Conservation (phyloP, 23 tunicate species). For the Corella eumyota region DNA sequence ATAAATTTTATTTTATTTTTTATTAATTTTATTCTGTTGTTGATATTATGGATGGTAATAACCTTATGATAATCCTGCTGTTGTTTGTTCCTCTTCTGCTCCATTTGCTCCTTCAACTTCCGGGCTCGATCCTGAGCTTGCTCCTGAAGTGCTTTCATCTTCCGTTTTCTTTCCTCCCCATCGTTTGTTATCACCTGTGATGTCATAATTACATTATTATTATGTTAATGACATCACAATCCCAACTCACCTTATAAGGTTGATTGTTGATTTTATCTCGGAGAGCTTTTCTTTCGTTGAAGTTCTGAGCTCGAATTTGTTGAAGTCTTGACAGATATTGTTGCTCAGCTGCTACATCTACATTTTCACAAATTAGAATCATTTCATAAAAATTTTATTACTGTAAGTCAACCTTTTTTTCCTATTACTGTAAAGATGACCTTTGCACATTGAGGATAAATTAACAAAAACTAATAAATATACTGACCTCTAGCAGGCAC, state of each 20-base stretch:
- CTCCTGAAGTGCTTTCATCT: conserved; percentile 50
- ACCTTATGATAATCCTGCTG: neutral
- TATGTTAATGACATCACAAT: no score
- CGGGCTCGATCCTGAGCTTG: conserved; percentile 65
- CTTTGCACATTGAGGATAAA: neutral
- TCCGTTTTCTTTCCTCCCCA: conserved; percentile 22
- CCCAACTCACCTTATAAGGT: conserved; percentile 26
- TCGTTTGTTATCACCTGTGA: neutral
- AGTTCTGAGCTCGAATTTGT: conserved; percentile 74
- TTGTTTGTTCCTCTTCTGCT: conserved; percentile 14
- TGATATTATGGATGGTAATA: neutral
- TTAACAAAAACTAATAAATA: neutral
- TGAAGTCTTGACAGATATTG: conserved; percentile 42
- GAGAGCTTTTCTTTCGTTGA: conserved; percentile 55
- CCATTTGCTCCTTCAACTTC: conserved; percentile 26
- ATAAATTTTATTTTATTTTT: neutral
- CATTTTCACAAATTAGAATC: no score
- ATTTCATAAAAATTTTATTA: no score
- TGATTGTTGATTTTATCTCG: conserved; percentile 21
- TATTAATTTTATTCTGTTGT: conserved; percentile 1
- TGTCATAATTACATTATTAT: neutral
- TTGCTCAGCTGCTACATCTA: conserved; percentile 10
- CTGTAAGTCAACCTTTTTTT: no score
- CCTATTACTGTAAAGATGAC: neutral
- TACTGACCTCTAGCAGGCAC: conserved; percentile 21